Evolutionary conservation across 2,797 vertebrate species (phyloP).

Genomic region (Enteromius treurensis): DNA sequence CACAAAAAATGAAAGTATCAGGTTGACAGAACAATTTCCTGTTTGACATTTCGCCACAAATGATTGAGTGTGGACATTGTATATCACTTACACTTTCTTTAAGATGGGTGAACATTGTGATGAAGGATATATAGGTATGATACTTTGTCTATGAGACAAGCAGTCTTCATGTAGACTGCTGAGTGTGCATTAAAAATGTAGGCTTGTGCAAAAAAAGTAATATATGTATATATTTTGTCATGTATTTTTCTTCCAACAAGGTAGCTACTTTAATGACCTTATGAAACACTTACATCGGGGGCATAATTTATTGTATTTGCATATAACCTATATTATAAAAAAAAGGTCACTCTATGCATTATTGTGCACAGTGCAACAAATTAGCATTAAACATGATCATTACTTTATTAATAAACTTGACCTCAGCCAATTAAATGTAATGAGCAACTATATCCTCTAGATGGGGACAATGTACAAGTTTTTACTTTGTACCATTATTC

Average conservation of each 20-base stretch:
- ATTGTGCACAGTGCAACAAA: not conserved
- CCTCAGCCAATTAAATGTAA: not conserved
- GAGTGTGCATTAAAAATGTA: not conserved
- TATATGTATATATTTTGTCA: not conserved
- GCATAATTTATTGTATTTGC: not conserved
- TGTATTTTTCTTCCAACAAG: not conserved
- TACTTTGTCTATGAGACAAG: not conserved
- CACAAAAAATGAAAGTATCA: not conserved
- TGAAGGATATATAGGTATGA: not conserved
- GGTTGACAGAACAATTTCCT: not conserved
- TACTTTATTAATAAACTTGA: not conserved
- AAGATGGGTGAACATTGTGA: not conserved
- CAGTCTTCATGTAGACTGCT: not conserved
- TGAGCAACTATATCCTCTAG: slow-evolving; percentile 49
- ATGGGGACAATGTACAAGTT: slow-evolving; percentile 32
- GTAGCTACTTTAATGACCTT: not conserved
- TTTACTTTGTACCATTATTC: not conserved
- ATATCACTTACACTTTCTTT: not conserved
- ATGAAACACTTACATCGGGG: not conserved
- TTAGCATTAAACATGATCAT: not conserved
- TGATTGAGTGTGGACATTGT: not conserved
- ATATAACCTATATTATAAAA: not conserved
- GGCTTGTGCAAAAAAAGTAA: not conserved
- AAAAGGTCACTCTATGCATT: not conserved
- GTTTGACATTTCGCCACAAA: not conserved